A percentile compares a stretch with the other conserved stretches of the same genome.
phyloP scores from a whole-genome alignment of 2,888 invertebrate species.

The Anaspis maculata region DNA sequence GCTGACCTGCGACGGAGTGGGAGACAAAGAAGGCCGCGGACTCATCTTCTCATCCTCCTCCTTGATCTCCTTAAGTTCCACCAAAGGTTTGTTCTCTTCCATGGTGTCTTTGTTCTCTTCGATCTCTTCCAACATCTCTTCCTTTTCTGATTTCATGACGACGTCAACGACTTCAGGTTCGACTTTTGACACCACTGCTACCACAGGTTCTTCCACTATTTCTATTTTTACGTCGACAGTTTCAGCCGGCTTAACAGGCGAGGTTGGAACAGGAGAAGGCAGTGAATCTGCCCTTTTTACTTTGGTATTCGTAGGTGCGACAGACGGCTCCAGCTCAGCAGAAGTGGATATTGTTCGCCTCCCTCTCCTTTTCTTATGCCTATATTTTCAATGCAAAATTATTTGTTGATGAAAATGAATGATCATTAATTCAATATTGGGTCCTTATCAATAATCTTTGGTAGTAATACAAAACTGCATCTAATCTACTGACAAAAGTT shows the following conservation, averaged over 20 bases:
- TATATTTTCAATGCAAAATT: no score
- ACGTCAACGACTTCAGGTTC: conserved; percentile 26
- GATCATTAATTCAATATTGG: no score
- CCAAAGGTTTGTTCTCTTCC: conserved; percentile 18
- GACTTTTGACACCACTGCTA: conserved; percentile 17
- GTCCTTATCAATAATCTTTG: no score
- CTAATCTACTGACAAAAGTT: no score
- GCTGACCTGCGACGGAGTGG: no score
- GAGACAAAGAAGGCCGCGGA: no score
- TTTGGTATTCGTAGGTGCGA: no score
- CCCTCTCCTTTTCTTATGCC: no score
- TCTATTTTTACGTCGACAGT: conserved; percentile 11
- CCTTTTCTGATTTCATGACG: conserved; percentile 35
- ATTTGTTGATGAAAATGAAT: no score
- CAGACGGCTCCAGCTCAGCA: neutral
- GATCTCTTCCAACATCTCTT: conserved; percentile 16
- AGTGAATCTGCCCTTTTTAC: conserved; percentile 8
- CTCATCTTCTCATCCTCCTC: conserved; percentile 17
- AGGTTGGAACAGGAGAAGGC: conserved; percentile 15
- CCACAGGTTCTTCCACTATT: conserved; percentile 11
- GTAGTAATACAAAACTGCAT: no score
- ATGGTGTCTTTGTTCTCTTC: conserved; percentile 13
- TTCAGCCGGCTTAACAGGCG: conserved; percentile 16
- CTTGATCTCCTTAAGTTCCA: conserved; percentile 19
- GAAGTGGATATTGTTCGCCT: conserved; percentile 30